Evolutionary conservation across 1,140 invertebrate genomes (phyloP).

Genomic region (Diachasmimorpha longicaudata): DNA sequence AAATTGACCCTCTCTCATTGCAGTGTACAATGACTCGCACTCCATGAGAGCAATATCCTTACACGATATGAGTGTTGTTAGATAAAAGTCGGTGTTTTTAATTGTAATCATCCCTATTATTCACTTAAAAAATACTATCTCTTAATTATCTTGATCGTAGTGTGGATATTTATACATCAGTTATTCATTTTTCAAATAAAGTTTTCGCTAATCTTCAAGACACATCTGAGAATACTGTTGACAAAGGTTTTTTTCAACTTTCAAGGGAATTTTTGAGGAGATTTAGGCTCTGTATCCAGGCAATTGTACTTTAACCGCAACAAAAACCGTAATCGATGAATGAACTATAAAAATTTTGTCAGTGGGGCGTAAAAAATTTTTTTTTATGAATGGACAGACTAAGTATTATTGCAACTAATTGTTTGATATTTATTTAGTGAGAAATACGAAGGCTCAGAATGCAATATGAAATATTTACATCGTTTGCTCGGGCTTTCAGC

Average conservation of each 20-base stretch:
- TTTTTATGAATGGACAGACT: not conserved
- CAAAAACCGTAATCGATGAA: not conserved
- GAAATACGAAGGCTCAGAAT: not conserved
- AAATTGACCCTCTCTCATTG: not conserved
- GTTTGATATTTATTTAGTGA: constrained; percentile 2
- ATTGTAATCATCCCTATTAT: not conserved
- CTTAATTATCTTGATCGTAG: not conserved
- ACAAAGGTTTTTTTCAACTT: not conserved
- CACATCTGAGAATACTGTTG: not conserved
- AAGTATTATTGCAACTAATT: not conserved
- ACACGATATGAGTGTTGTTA: not conserved
- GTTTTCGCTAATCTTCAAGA: not conserved
- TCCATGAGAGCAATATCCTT: not conserved
- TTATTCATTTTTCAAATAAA: not conserved
- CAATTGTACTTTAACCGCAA: not conserved
- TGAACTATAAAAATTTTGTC: not conserved
- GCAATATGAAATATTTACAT: not conserved
- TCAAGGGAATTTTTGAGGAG: not conserved
- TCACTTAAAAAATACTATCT: not conserved
- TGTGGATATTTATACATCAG: not conserved
- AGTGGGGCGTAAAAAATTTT: not conserved
- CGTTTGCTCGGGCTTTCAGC: not conserved
- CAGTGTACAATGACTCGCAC: not conserved
- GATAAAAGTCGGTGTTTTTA: constrained; percentile 3
- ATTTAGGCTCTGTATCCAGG: not conserved